phyloP scores from a whole-genome alignment of 1,140 invertebrate genomes.

The Camponotus floridanus region DNA sequence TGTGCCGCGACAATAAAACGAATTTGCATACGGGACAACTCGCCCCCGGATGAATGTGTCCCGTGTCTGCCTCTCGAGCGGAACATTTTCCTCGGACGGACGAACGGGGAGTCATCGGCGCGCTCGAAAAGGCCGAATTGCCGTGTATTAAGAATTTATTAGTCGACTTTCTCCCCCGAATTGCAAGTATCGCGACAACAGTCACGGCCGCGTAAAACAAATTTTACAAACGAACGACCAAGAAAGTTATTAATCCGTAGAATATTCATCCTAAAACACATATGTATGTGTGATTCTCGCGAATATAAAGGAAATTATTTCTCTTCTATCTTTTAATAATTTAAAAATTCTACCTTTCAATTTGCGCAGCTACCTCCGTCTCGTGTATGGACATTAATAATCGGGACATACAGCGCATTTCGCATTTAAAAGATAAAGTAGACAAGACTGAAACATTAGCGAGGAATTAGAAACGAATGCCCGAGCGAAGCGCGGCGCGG shows the following conservation, averaged over 20 bases:
- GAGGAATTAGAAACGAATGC: neutral
- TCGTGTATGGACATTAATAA: slow-evolving; percentile 39
- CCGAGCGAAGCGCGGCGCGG: slow-evolving; percentile 8
- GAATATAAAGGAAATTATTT: neutral
- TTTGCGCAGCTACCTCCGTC: slow-evolving; percentile 38
- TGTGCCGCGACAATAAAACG: slow-evolving; percentile 83
- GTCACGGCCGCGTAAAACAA: neutral
- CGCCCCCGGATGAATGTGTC: slow-evolving; percentile 79
- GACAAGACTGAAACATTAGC: neutral
- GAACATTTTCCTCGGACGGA: slow-evolving; percentile 80
- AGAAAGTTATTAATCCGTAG: slow-evolving; percentile 1
- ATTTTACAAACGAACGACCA: neutral
- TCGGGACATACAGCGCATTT: neutral
- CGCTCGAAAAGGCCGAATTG: slow-evolving; percentile 68
- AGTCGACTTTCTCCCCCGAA: slow-evolving; percentile 10
- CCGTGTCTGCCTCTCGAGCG: slow-evolving; percentile 69
- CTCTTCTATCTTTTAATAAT: neutral
- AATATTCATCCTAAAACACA: slow-evolving; percentile 14
- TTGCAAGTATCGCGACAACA: slow-evolving; percentile 8
- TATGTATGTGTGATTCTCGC: neutral
- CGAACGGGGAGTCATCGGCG: slow-evolving; percentile 78
- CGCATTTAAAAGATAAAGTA: neutral
- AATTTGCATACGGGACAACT: slow-evolving; percentile 85
- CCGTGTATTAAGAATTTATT: slow-evolving; percentile 62
- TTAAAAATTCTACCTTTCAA: no score